A percentile compares a stretch with the other conserved stretches of the same genome.
Conservation (phyloP, 2,113 vertebrate genomes). For the Hyla sarda region DNA sequence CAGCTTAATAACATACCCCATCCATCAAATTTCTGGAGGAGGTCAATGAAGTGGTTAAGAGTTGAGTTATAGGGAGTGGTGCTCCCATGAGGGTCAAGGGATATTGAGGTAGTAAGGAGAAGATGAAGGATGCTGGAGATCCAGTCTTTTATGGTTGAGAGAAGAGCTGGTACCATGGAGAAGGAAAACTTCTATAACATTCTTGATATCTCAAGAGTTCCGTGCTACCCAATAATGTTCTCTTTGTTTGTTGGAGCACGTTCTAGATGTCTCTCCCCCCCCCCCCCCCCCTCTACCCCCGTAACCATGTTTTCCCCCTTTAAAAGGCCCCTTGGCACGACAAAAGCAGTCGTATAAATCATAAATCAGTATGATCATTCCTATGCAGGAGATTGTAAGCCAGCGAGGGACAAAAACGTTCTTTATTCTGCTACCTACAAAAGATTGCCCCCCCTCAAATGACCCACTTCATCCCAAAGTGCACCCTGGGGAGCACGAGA, state of each 20-base stretch:
- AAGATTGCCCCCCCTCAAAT: not conserved
- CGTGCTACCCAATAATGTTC: not conserved
- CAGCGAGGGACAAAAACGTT: not conserved
- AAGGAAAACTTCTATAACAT: not conserved
- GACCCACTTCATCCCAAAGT: not conserved
- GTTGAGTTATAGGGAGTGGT: not conserved
- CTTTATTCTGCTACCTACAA: constrained; percentile 19
- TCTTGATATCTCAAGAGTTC: not conserved
- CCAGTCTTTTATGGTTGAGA: no score
- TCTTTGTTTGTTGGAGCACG: not conserved
- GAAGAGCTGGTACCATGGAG: not conserved
- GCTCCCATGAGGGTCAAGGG: not conserved
- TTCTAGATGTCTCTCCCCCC: no score
- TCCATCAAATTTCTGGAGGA: constrained; percentile 8
- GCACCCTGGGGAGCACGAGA: not conserved
- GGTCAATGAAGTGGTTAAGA: not conserved
- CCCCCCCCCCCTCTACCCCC: no score
- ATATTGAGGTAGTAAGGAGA: not conserved
- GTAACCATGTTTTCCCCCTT: not conserved
- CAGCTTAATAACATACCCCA: not conserved
- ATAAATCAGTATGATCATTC: constrained; percentile 13
- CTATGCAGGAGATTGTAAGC: not conserved
- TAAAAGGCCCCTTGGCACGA: not conserved
- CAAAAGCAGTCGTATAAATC: constrained; percentile 8
- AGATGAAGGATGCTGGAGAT: not conserved